Evolutionary conservation across 2,797 vertebrate genomes (phyloP), one percentile per base, ranked within the genome.

Genomic region (Bradypodion ventrale): DNA sequence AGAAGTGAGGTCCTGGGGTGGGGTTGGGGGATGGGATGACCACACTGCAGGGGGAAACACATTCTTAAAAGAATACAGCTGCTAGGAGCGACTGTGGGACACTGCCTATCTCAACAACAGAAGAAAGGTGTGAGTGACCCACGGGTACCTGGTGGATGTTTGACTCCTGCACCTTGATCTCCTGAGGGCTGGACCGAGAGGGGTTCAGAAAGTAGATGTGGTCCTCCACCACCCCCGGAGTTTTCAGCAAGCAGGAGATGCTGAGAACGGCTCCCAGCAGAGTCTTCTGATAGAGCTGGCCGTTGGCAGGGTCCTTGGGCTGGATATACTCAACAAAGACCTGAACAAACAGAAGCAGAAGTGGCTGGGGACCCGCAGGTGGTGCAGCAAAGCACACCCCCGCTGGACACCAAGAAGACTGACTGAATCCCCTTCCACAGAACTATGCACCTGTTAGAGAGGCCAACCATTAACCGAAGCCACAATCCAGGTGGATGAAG

Each of bases 121-220:
- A 37, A 42, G 5, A 42, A 66, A 2, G 15, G 0, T 0, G 0
- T 10, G 29, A 46, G 68, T 78, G 35, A 35, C 29, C 75, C 7
- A 13, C 9, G 0, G 0, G 32, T 80, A 87, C 99, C 97, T 99
- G 98, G 91, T 99, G 98, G 90, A 99, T 98, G 94, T 98, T 99
- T 90, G 97, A 97, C 89, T 99, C 98, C 90, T 99, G 98, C 78
- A 99, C 96, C 94, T 99, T 99, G 88, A 98, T 99, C 94, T 99
- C 98, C 86, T 99, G 98, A 1, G 98, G 97, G 68, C 98, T 98
- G 90, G 98, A 98, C 40, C 98, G 97, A 60, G 98, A 98, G 1
- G 98, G 98, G 89, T 97, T 99, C 90, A 98, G 94, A 89, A 99
- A 99, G 92, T 98, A 99, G 40, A 96, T 95, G 1, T 99, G 99